Conservation (phyloP, 2,797 vertebrate species). For the Percopsis omiscomaycus region DNA sequence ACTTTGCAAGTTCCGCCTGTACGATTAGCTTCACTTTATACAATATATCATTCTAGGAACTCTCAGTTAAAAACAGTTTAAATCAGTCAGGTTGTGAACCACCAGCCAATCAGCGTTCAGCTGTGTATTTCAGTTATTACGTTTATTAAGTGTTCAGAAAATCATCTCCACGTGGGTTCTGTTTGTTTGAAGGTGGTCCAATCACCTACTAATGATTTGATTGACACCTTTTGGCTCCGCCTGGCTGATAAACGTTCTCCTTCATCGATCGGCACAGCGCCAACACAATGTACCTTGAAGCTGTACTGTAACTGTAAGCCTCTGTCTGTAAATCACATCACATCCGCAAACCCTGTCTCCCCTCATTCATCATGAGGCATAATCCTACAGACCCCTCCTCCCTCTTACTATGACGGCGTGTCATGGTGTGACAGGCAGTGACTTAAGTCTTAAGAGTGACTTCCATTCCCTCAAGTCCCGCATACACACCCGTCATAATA, state of each 20-base stretch:
- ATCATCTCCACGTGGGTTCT: too few species aligned
- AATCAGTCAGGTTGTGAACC: too few species aligned
- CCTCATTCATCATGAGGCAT: constrained; percentile 39
- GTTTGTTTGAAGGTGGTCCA: too few species aligned
- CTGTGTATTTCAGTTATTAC: too few species aligned
- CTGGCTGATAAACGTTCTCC: constrained; percentile 50
- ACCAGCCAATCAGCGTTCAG: too few species aligned
- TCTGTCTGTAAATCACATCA: constrained; percentile 22
- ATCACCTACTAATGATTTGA: too few species aligned
- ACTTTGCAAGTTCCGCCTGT: too few species aligned
- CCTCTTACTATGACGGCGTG: constrained; percentile 43
- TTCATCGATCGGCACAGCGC: constrained; percentile 52
- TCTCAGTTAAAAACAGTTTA: too few species aligned
- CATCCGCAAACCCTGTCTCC: constrained; percentile 16
- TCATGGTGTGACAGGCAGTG: constrained; percentile 40
- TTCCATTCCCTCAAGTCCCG: constrained; percentile 34
- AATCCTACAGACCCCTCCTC: constrained; percentile 36
- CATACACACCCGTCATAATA: constrained; percentile 45
- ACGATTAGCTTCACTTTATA: too few species aligned
- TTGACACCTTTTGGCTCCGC: constrained; percentile 15
- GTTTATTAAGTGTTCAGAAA: too few species aligned
- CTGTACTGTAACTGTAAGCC: constrained; percentile 31
- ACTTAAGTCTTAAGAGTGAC: constrained; percentile 35
- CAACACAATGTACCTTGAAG: constrained; percentile 40
- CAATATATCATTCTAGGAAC: too few species aligned